Evolutionary conservation across 2,113 vertebrate species (phyloP), one percentile per base, ranked within the genome.

Genomic region (Brachyhypopomus gauderio): DNA sequence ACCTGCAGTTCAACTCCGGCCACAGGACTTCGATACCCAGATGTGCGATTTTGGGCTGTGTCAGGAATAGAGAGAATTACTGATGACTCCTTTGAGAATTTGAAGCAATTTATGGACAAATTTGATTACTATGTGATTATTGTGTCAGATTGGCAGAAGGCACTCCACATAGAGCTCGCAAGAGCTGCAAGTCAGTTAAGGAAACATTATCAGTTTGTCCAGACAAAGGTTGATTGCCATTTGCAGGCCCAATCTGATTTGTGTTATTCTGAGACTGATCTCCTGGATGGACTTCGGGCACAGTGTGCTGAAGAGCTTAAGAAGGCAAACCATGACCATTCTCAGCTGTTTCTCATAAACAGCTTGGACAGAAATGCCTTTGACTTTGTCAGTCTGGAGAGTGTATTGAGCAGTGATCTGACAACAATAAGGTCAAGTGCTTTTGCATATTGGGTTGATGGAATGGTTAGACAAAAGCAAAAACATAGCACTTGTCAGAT

Each of bases 341-440:
- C 25, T 14, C 84, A 85, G 36, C 52, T 85, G 23, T 85, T 85
- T 59, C 64, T 82, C 41, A 59, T 85, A n/a, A 85, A 85, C 41
- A 76, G 80, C n/a, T 41, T 64, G 8, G 73, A 85, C 7, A 83
- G 9, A 80, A 69, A 36, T 48, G 27, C 25, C 11, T 60, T 77
- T 25, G 84, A 85, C 72, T 85, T 85, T 80, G 67, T 72, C 19
- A n/a, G 48, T 73, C 71, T 85, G 67, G 77, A 85, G 69, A 83
- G 52, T 77, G 73, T 72, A 34, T 58, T 85, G 36, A 17, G 48
- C 22, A 45, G 72, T 77, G 77, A 85, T 48, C 71, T 85, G 36
- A 64, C 66, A n/a, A 77, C 73, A 22, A 75, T 80, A 70, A 83
- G 73, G 72, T 38, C 30, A 60, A 85, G 72, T 67, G 84, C 84